Evolutionary conservation across 2,113 vertebrate genomes (phyloP), one percentile per base, ranked within the genome.

Genomic region (Synodontis membranacea): DNA sequence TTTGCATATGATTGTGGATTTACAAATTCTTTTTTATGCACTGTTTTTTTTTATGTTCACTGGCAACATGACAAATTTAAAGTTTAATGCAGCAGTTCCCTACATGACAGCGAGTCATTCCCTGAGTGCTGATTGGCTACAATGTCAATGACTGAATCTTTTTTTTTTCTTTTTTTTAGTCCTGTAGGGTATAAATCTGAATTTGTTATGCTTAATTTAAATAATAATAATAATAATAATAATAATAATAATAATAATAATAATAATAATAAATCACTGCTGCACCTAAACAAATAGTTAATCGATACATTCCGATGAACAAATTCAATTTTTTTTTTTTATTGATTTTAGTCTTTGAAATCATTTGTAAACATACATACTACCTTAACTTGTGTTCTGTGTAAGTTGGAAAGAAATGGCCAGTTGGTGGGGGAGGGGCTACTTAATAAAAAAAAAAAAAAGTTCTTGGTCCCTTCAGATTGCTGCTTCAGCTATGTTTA

Each of bases 1-100:
- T 83, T 64, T 56, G 62, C 23, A 52, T 87, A 78, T 83, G 54
- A 83, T 83, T 83, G 54, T 34, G 34, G 34, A 42, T 76, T 50
- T 62, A 82, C 25, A 25, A 3, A 46, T 25, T 25, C 14, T 58
- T 56, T 56, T n/a, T 81, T 23, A 80, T 70, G 8, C 37, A 5
- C 15, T 52, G 78, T 31, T 81, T 46, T 62, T 31, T 81, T 46
- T 62, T 21, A 58, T 19, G 10, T 52, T 9, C 14, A 52, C 15
- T 25, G 76, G 50, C 76, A 56, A 56, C 34, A 48, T 15, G 17
- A 78, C 44, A 31, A 10, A 1, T 46, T 46, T 74, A n/a, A 75
- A 1, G 74, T 17, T 17, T 46, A 11, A 25, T 1, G 37, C 25
- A 46, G 46, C 11, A 14, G 21, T 42, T 42, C 37, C 7, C 15